Conservation (phyloP, 2,797 vertebrate genomes). For the Pempheris klunzingeri region DNA sequence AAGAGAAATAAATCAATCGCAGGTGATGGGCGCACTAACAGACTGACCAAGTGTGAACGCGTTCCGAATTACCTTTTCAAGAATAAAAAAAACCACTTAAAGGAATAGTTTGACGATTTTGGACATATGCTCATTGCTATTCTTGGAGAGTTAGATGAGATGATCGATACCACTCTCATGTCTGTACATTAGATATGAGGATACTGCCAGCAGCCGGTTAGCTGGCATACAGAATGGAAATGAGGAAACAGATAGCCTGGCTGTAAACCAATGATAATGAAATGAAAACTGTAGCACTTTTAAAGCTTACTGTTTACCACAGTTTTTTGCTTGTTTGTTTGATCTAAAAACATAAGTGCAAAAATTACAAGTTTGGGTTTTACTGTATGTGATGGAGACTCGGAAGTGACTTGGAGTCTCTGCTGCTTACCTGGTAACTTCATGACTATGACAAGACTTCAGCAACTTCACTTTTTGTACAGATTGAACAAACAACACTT, state of each 20-base stretch:
- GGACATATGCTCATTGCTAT: neutral
- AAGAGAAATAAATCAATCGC: neutral
- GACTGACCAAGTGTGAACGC: neutral
- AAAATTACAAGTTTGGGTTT: too few relatives aligned
- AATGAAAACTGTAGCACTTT: too few relatives aligned
- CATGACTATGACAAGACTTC: neutral
- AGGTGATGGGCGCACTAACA: neutral
- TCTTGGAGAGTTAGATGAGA: neutral
- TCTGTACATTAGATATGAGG: neutral
- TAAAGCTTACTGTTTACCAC: too few relatives aligned
- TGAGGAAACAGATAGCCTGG: neutral
- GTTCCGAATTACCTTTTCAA: neutral
- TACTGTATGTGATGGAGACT: too few relatives aligned
- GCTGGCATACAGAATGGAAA: neutral
- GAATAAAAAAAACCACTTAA: neutral
- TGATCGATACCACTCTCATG: neutral
- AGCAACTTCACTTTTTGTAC: neutral
- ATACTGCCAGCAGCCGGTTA: neutral
- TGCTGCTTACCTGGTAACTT: neutral
- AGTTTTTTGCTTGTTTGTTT: too few relatives aligned
- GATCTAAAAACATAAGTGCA: too few relatives aligned
- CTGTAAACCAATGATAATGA: too few relatives aligned
- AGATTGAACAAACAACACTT: neutral
- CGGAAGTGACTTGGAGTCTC: too few relatives aligned
- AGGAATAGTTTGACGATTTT: neutral